These are phyloP conservation scores for Hylomyscus alleni DNA, from an alignment of 2,797 vertebrate genomes.

Conservation along the genomic window DNA sequence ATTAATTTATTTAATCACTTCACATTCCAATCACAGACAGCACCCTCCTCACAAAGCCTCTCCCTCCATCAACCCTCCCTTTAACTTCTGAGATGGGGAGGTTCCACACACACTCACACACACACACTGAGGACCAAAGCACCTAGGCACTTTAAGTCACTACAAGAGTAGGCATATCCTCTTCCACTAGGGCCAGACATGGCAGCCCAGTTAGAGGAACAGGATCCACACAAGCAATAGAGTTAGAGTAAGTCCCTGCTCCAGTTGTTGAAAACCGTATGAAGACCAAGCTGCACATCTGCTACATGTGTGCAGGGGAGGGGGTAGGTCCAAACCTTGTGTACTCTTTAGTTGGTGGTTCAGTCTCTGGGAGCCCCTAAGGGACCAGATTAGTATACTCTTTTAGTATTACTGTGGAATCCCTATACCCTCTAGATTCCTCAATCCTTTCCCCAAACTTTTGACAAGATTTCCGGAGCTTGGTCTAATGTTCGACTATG, in stretches of 20 bases:
- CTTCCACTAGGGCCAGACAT: neutral
- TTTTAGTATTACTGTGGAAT: too few relatives aligned
- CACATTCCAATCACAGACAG: neutral
- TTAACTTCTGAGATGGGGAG: neutral
- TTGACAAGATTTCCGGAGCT: too few relatives aligned
- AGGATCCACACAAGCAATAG: neutral
- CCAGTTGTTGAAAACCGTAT: neutral
- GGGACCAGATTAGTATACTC: too few relatives aligned
- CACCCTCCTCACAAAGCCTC: neutral
- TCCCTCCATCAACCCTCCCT: neutral
- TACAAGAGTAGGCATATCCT: neutral
- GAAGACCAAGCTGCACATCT: neutral
- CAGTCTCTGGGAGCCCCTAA: neutral
- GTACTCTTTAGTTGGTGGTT: neutral
- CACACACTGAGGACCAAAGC: neutral
- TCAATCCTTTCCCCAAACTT: too few relatives aligned
- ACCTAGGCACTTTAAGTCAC: neutral
- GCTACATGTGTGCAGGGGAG: neutral
- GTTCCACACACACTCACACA: too few relatives aligned
- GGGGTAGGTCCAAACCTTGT: neutral
- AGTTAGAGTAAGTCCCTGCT: neutral
- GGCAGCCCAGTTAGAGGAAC: neutral
- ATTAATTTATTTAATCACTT: neutral
- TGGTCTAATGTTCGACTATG: too few relatives aligned
- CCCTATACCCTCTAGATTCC: too few relatives aligned